Base-by-base conservation (phyloP, 1,140 invertebrate genomes). In the Calliopsis andreniformis region DNA sequence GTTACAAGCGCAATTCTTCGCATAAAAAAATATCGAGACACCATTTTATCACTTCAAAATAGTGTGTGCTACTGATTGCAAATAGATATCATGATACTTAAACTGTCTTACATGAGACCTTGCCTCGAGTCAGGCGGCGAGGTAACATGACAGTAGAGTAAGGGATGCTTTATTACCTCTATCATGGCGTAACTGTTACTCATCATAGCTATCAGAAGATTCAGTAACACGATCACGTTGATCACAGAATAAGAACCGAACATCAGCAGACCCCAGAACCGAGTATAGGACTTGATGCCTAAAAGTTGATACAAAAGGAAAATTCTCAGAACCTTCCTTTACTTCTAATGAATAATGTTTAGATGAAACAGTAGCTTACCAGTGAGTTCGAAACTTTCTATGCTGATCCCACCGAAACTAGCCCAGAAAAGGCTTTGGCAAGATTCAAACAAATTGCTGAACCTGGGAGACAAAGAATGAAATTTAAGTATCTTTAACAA, bases 121-220 rank as follows among this genome's bases (percentile, higher is more conserved):
- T 4, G 23, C 16, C 30, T 28, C 35, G 16, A 56, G n/a, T n/a
- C n/a, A n/a, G n/a, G n/a, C n/a, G n/a, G n/a, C n/a, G n/a, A n/a
- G n/a, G n/a, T n/a, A n/a, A n/a, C n/a, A n/a, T n/a, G n/a, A n/a
- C n/a, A n/a, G n/a, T n/a, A n/a, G n/a, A n/a, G n/a, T n/a, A n/a
- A n/a, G n/a, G n/a, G n/a, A n/a, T n/a, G n/a, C n/a, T n/a, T n/a
- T n/a, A n/a, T 70, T 90, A 95, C 95, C 84, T 94, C 94, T 87
- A 97, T 97, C 82, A 95, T 93, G 47, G 96, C 94, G 87, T 96
- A 98, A 8, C 96, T 97, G 91, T 97, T 97, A 81, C 96, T 97
- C 96, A 97, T 97, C 96, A 97, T 98, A 71, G 96, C 97, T 82
- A 98, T 97, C 51, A 98, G 94, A 70, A 97, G 94, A 90, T 98